Evolutionary conservation across 2,888 invertebrate species (phyloP).

Genomic region (Pinctada fucata): DNA sequence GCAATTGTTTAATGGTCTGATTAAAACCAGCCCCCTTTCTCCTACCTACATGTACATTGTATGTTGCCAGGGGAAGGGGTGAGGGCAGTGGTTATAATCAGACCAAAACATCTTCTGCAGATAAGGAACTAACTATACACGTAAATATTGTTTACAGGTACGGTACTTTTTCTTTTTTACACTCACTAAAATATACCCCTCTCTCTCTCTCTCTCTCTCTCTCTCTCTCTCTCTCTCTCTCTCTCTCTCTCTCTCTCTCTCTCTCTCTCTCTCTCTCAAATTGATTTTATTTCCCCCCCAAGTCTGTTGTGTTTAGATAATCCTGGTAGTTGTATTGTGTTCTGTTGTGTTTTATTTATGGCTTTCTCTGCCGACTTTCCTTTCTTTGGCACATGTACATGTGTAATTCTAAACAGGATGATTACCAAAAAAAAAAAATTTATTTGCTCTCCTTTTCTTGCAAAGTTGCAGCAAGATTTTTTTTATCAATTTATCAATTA

Average conservation of each 20-base stretch:
- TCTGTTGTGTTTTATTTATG: background rate
- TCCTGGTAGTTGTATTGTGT: background rate
- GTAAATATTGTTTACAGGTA: background rate
- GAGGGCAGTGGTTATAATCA: too few species aligned
- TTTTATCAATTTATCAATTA: too few species aligned
- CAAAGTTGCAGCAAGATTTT: too few species aligned
- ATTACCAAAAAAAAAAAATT: too few species aligned
- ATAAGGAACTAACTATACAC: background rate
- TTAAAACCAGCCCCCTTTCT: too few species aligned
- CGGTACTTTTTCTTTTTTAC: background rate
- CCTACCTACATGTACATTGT: too few species aligned
- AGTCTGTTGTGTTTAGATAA: background rate
- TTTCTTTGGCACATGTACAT: background rate
- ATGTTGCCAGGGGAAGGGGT: too few species aligned
- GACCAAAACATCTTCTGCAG: background rate
- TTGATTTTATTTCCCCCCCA: background rate
- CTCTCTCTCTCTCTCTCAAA: background rate
- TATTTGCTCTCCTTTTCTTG: too few species aligned
- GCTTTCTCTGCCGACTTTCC: background rate
- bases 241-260: background rate
- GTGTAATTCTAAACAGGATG: too few species aligned
- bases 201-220: slow-evolving; percentile 1
- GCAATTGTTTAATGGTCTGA: too few species aligned
- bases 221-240: background rate
- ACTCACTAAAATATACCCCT: background rate